Conservation (phyloP, 2,888 invertebrate species). For the Ophion costatus region DNA sequence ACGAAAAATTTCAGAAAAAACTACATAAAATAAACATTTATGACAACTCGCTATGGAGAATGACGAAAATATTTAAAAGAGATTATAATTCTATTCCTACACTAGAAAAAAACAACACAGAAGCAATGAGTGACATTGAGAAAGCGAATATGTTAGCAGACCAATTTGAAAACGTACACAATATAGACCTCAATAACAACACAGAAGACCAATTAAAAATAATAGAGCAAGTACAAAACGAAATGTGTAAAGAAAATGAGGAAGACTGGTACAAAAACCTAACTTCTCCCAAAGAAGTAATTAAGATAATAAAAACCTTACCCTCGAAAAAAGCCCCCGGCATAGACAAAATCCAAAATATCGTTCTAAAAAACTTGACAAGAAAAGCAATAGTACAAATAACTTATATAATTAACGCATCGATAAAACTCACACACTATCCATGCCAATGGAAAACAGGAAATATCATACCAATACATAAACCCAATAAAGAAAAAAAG, state of each 20-base stretch:
- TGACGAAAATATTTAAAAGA: conserved; percentile 63
- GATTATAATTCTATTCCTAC: conserved; percentile 55
- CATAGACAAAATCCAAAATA: too few relatives aligned
- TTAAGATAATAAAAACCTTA: too few relatives aligned
- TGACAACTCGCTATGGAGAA: too few relatives aligned
- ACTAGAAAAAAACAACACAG: conserved; percentile 30
- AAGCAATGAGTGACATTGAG: conserved; percentile 55
- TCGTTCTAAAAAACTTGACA: too few relatives aligned
- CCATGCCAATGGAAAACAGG: conserved; percentile 46
- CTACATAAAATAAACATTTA: too few relatives aligned
- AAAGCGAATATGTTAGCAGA: conserved; percentile 64
- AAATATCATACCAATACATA: conserved; percentile 37
- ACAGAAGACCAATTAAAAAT: conserved; percentile 51
- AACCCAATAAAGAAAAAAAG: conserved; percentile 41
- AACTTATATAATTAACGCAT: neutral
- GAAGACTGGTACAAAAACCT: too few relatives aligned
- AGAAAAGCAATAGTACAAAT: too few relatives aligned
- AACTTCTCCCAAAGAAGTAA: too few relatives aligned
- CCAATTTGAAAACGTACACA: conserved; percentile 62
- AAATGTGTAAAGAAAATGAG: conserved; percentile 28
- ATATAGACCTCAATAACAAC: conserved; percentile 57
- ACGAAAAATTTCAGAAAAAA: too few relatives aligned
- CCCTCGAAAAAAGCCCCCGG: too few relatives aligned
- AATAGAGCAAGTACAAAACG: conserved; percentile 39
- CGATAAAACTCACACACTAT: neutral